Evolutionary conservation across 2,888 invertebrate species (phyloP).

Genomic region (Muscina levida): DNA sequence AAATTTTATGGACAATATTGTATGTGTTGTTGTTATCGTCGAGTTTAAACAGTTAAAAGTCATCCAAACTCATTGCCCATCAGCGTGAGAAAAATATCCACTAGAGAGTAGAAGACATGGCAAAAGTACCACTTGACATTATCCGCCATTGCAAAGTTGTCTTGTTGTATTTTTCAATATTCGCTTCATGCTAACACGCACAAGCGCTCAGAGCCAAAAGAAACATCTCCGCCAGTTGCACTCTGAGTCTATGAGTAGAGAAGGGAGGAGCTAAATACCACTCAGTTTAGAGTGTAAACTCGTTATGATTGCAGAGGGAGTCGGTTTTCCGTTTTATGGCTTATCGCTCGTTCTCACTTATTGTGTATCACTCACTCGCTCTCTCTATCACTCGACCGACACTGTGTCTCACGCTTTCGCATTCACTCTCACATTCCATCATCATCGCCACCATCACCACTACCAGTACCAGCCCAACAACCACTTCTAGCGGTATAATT

Average conservation of each 20-base stretch:
- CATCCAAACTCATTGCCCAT: neutral
- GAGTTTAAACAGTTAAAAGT: neutral
- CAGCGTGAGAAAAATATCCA: neutral
- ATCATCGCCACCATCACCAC: neutral
- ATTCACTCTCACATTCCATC: neutral
- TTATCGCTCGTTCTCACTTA: no score
- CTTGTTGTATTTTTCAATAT: neutral
- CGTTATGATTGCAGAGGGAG: no score
- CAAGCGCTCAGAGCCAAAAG: neutral
- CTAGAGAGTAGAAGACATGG: neutral
- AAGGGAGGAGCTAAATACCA: neutral
- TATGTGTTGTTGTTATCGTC: neutral
- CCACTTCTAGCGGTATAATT: no score
- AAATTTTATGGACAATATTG: no score
- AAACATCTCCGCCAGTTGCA: neutral
- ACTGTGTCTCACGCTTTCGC: neutral
- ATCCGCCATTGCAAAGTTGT: conserved; percentile 28
- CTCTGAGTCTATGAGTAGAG: neutral
- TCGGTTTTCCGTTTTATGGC: neutral
- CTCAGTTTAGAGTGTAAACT: neutral
- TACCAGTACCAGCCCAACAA: no score
- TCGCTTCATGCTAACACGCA: conserved; percentile 10
- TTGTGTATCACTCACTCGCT: neutral
- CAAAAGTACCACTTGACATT: conserved; percentile 2
- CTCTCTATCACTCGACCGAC: neutral